Percentiles rank a stretch among this genome's conserved stretches.
These are phyloP conservation scores for Stenotaenia linearis DNA, from an alignment of 2,888 invertebrate genomes.

Conservation along the genomic window DNA sequence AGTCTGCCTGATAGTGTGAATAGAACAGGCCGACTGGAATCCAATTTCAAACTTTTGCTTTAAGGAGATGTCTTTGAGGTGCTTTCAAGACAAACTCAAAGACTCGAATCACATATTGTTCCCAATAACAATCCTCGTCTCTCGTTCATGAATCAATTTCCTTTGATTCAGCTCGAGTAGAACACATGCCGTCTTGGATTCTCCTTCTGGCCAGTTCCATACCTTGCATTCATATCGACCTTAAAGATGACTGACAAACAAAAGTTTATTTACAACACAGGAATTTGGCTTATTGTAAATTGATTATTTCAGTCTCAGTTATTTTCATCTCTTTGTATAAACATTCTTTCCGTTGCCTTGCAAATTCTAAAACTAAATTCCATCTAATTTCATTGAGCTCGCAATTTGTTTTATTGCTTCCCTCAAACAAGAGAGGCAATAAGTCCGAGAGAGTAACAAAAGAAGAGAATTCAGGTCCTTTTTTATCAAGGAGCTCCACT, in stretches of 20 bases:
- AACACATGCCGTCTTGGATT: neutral
- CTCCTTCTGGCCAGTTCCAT: neutral
- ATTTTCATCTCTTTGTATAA: too few relatives aligned
- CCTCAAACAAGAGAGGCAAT: too few relatives aligned
- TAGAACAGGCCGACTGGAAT: neutral
- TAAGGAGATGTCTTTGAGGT: neutral
- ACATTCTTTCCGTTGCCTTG: too few relatives aligned
- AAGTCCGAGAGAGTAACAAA: too few relatives aligned
- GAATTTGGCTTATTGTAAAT: too few relatives aligned
- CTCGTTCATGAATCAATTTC: neutral
- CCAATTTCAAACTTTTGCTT: neutral
- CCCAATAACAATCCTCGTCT: neutral
- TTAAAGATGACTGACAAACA: neutral
- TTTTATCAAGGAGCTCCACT: neutral
- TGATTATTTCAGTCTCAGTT: too few relatives aligned
- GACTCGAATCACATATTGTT: neutral
- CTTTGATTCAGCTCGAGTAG: neutral
- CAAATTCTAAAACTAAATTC: too few relatives aligned
- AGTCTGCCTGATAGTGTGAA: neutral
- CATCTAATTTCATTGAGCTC: too few relatives aligned
- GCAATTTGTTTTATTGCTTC: neutral
- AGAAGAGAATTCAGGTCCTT: too few relatives aligned
- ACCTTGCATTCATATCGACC: neutral
- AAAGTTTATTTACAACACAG: neutral
- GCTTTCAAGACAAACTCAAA: neutral